Evolutionary conservation across 1,140 invertebrate genomes (phyloP).

Genomic region (Eumaeus atala): DNA sequence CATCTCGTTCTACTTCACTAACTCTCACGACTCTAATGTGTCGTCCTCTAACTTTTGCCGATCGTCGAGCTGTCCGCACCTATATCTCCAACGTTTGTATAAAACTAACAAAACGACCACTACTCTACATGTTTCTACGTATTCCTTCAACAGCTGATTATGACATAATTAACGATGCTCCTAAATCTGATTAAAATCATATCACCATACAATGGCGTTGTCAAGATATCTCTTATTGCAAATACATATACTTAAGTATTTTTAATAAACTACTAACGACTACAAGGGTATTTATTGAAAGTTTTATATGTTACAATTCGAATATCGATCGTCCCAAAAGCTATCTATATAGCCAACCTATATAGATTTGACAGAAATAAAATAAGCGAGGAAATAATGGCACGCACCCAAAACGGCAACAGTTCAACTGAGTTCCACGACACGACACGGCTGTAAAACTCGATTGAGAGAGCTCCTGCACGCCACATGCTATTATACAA

Average conservation of each 20-base stretch:
- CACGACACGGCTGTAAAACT: conserved; percentile 27
- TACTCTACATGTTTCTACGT: too few species aligned
- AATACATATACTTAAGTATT: too few species aligned
- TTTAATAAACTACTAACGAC: too few species aligned
- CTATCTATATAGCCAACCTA: conserved; percentile 21
- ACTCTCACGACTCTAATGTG: conserved; percentile 50
- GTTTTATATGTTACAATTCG: not conserved
- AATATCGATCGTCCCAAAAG: conserved; percentile 24
- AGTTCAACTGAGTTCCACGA: conserved; percentile 31
- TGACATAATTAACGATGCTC: too few species aligned
- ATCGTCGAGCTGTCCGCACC: conserved; percentile 21
- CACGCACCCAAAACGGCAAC: conserved; percentile 47
- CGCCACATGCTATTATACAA: conserved; percentile 30
- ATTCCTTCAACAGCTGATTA: too few species aligned
- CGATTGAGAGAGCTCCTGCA: conserved; percentile 28
- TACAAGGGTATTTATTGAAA: too few species aligned
- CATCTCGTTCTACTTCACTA: conserved; percentile 58
- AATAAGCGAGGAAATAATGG: conserved; percentile 47
- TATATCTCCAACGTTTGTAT: not conserved
- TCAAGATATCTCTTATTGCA: too few species aligned
- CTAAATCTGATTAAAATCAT: too few species aligned
- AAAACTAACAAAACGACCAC: too few species aligned
- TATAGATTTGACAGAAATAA: conserved; percentile 38
- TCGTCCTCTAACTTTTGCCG: conserved; percentile 40
- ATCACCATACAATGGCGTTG: too few species aligned